Percentiles rank a stretch among this genome's conserved stretches.
Evolutionary conservation across 2,888 invertebrate genomes (phyloP).

Genomic region (Noctua janthina): DNA sequence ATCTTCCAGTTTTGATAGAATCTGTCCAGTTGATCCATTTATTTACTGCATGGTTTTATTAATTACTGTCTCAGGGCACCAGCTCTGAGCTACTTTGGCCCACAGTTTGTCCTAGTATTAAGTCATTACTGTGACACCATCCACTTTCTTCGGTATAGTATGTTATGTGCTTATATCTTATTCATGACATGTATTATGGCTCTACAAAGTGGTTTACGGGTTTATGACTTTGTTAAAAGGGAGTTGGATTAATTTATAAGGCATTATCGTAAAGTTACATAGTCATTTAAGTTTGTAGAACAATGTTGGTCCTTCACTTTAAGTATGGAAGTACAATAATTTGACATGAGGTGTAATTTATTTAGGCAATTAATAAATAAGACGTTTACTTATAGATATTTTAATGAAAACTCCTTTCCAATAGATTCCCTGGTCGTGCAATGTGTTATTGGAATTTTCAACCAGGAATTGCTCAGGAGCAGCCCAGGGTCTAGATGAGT

Average conservation of each 20-base stretch:
- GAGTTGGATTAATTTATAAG: conserved; percentile 29
- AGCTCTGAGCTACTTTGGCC: not conserved
- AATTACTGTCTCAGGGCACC: not conserved
- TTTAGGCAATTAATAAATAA: not conserved
- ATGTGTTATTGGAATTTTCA: not conserved
- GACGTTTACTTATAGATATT: not conserved
- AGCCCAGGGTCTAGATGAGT: not conserved
- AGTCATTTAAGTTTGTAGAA: not conserved
- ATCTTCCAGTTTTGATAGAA: not conserved
- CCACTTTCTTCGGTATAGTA: not conserved
- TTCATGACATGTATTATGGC: conserved; percentile 20
- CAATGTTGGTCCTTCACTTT: not conserved
- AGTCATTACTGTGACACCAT: conserved; percentile 43
- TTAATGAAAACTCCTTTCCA: not conserved
- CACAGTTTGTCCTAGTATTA: not conserved
- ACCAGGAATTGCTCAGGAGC: not conserved
- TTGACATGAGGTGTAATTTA: not conserved
- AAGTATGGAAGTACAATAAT: not conserved
- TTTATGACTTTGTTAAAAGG: conserved; percentile 21
- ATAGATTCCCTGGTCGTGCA: not conserved
- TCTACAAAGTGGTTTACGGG: conserved; percentile 19
- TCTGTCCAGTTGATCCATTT: not conserved
- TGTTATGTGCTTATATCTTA: conserved; percentile 13
- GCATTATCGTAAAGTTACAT: conserved; percentile 9
- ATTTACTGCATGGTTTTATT: not conserved